phyloP scores from a whole-genome alignment of 2,888 invertebrate species.

The Drosophila paranaensis region DNA sequence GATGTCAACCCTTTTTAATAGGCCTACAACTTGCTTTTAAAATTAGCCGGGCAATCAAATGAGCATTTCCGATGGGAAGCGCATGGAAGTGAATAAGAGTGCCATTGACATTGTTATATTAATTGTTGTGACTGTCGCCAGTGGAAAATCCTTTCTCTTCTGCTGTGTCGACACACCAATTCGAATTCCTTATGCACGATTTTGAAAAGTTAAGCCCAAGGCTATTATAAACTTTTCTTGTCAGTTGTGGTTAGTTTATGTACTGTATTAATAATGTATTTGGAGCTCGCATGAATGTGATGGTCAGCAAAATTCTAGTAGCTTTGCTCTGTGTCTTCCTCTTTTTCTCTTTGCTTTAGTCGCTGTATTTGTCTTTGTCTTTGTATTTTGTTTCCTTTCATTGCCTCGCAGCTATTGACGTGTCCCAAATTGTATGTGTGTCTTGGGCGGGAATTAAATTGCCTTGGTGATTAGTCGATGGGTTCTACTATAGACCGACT shows the following conservation, averaged over 20 bases:
- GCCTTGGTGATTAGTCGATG: slow-evolving; percentile 7
- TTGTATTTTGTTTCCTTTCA: not conserved
- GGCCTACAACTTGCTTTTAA: slow-evolving; percentile 26
- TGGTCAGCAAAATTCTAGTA: slow-evolving; percentile 6
- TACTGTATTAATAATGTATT: slow-evolving; percentile 41
- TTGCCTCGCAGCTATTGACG: slow-evolving; percentile 35
- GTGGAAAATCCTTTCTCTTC: slow-evolving; percentile 5
- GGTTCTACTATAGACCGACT: not conserved
- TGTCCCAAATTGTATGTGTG: slow-evolving; percentile 42
- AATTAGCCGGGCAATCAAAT: slow-evolving; percentile 25
- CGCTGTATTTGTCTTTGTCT: not conserved
- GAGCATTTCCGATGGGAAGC: not conserved
- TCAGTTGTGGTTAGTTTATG: slow-evolving; percentile 26
- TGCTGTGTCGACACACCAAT: not conserved
- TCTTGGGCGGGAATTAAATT: slow-evolving; percentile 32
- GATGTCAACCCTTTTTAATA: slow-evolving; percentile 53
- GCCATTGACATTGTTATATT: slow-evolving; percentile 24
- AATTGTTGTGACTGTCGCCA: slow-evolving; percentile 43
- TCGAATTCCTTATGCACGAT: slow-evolving; percentile 23
- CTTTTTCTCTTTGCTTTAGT: not conserved
- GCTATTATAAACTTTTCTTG: slow-evolving; percentile 16
- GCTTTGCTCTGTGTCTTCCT: not conserved
- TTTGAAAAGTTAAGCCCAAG: slow-evolving; percentile 35
- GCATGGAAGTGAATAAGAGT: not conserved
- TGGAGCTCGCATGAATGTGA: slow-evolving; percentile 8